phyloP scores from a whole-genome alignment of 2,113 vertebrate species.

The Grus americana region DNA sequence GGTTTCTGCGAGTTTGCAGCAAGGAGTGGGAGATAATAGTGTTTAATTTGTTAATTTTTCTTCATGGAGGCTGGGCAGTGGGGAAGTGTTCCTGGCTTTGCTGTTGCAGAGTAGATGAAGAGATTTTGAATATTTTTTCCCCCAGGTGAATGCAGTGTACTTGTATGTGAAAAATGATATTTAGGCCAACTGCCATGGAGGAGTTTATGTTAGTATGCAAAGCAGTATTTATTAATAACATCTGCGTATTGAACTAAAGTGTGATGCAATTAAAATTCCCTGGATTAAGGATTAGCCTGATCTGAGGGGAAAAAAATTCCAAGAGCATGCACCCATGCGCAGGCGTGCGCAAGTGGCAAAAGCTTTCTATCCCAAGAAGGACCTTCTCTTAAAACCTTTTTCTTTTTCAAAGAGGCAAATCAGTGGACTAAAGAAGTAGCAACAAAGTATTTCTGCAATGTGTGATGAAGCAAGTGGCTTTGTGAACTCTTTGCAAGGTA shows the following conservation, averaged over 20 bases:
- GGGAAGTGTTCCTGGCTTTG: neutral
- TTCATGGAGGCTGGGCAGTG: neutral
- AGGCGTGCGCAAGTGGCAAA: neutral
- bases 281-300: neutral
- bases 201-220: neutral
- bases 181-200: neutral
- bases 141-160: neutral
- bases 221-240: neutral
- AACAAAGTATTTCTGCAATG: neutral
- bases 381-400: neutral
- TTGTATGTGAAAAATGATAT: neutral
- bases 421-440: neutral
- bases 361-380: neutral
- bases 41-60: neutral
- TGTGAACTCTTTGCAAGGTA: neutral
- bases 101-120: neutral
- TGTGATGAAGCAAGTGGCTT: neutral
- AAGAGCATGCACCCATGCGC: accelerated
- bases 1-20: neutral
- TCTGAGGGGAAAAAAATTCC: neutral
- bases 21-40: neutral
- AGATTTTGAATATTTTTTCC: neutral
- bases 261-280: neutral
- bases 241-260: neutral
- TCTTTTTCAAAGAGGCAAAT: neutral